Base-by-base conservation (phyloP, 2,797 vertebrate genomes). In the Psittacula derbiana region DNA sequence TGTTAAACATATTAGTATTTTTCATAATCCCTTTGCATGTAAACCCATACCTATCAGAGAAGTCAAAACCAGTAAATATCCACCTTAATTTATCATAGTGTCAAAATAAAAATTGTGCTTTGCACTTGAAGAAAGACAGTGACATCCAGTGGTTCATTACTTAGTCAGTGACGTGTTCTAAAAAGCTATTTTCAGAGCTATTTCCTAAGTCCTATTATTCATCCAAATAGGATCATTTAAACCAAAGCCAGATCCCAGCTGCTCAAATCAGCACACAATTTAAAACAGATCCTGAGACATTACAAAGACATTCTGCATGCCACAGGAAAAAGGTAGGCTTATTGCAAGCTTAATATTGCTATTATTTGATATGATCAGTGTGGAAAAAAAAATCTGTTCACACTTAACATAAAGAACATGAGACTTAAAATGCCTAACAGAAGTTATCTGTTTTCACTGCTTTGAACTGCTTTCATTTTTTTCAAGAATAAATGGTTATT, bases 91-190 rank as follows among this genome's bases (percentile, higher is more conserved):
- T 20, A n/a, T 11, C 16, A 65, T 0, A 46, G 4, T 7, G 43
- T 3, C 10, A 15, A 61, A 55, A 43, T n/a, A 31, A 75, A 50
- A 38, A 5, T 2, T 24, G 31, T 58, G 24, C 36, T 80, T 55
- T 33, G 5, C 57, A 78, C 53, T 53, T 44, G 11, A 44, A 80
- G 60, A 55, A 70, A 60, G 57, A 86, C 36, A 93, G 44, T 93
- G 73, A 90, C 83, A 94, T 83, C 86, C 88, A 76, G 69, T 38
- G 41, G 83, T 31, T 80, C n/a, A 3, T 67, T 50, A 44, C 16
- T 71, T 55, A 38, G 10, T 44, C 33, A 38, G 24, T 23, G 25
- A 30, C 1, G 0, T 14, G 6, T 4, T 69, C 72, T 17, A 66
- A 52, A 91, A 92, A 2, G 5, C 16, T 40, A 6, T 33, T 74